Base-by-base conservation (phyloP, 2,888 invertebrate genomes). In the Tetragnatha montana region DNA sequence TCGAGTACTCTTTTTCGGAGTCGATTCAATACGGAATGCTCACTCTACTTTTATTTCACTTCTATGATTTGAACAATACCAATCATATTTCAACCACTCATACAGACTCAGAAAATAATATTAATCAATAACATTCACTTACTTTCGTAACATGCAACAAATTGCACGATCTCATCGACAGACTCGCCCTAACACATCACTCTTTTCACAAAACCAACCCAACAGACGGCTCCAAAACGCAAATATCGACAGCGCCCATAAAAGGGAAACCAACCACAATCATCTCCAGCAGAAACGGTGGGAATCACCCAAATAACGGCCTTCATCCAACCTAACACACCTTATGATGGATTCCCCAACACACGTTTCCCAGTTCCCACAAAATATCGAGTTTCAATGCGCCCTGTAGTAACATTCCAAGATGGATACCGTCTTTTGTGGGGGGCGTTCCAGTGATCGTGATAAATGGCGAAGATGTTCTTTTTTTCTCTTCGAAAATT, bases 321-420 rank as follows among this genome's bases (percentile, higher is more conserved):
- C 22, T 60, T 12, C 60, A 8, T 14, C 14, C 10, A 19, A 35
- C 47, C 75, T 47, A 75, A 10, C 75, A 17, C 49, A 47, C 6
- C 75, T 17, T 49, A 14, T 84, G 84, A 84, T 84, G 69, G 84
- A 84, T 84, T 76, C 19, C 7, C 19, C 0, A 47, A 70, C 35
- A 35, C 75, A 68, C 17, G 19, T 51, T 50, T 22, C 14, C 50
- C 71, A 70, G 71, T 85, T 78, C 85, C 22, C 79, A 60, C 70
- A 21, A 71, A 35, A 78, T 85, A 85, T 85, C 79, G 85, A 22
- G 85, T 85, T 78, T 85, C 85, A 85, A 85, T 85, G 81, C 47
- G 49, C 47, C 17, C n/a, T n/a, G n/a, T n/a, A n/a, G n/a, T n/a
- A 74, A 35, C 35, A 12, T 47, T 70, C 22, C 70, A 71, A 60